These are phyloP conservation scores for Alitta virens DNA, from an alignment of 2,888 invertebrate species.

Conservation along the genomic window DNA sequence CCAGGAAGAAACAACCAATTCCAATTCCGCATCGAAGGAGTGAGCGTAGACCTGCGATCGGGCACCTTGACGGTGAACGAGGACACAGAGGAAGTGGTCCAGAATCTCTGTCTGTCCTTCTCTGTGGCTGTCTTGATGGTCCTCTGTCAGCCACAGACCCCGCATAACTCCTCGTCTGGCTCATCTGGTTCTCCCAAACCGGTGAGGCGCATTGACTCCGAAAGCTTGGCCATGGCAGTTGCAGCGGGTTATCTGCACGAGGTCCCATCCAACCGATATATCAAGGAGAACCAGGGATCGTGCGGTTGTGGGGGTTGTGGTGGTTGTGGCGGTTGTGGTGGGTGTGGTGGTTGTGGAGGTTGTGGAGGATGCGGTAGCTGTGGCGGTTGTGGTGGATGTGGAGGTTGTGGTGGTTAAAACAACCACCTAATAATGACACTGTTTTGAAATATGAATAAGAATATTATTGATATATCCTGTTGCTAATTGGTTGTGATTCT, in stretches of 20 bases:
- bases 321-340: constrained; percentile 24
- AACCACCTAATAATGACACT: too few species aligned
- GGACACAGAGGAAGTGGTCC: constrained; percentile 52
- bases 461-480: too few species aligned
- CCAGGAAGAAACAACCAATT: constrained; percentile 18
- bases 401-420: constrained; percentile 29
- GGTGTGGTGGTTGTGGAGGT: constrained; percentile 30
- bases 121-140: constrained; percentile 59
- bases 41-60: constrained; percentile 39
- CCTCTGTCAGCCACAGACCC: constrained; percentile 59
- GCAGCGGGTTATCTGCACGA: constrained; percentile 58
- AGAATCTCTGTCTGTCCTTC: constrained; percentile 59
- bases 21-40: constrained; percentile 23
- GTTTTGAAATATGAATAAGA: too few species aligned
- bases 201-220: constrained; percentile 39
- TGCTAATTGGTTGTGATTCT: too few species aligned
- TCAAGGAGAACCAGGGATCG: constrained; percentile 23
- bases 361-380: constrained; percentile 33
- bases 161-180: constrained; percentile 33
- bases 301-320: constrained; percentile 42
- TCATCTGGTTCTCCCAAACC: constrained; percentile 19
- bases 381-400: constrained; percentile 32
- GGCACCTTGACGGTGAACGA: constrained; percentile 39
- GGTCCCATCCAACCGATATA: constrained; percentile 50
- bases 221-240: constrained; percentile 51